Evolutionary conservation across 2,888 invertebrate genomes (phyloP).

Genomic region (Nemurella pictetii): DNA sequence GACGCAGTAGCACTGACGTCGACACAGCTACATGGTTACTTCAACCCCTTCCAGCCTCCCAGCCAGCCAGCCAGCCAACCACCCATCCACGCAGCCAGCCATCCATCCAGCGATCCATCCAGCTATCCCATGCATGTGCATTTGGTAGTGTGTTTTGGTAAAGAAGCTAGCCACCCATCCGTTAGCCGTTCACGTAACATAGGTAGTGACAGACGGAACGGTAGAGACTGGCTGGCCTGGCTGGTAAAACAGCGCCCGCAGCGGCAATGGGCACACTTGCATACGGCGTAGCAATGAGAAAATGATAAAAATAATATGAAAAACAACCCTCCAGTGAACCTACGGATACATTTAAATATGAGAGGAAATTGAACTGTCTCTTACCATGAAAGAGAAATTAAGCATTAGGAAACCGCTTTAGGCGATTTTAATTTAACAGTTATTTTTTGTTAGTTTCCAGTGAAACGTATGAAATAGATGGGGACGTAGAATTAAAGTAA

Average conservation of each 20-base stretch:
- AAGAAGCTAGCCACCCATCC: neutral
- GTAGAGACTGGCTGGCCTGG: neutral
- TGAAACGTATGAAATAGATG: neutral
- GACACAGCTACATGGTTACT: neutral
- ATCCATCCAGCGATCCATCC: neutral
- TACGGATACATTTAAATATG: slow-evolving; percentile 25
- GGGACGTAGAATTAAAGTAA: neutral
- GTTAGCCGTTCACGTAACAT: neutral
- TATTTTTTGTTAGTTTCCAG: slow-evolving; percentile 26
- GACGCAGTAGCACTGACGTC: neutral
- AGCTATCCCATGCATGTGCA: neutral
- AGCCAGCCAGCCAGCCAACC: neutral
- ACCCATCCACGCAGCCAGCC: neutral
- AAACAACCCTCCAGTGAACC: slow-evolving; percentile 11
- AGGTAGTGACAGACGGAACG: slow-evolving; percentile 10
- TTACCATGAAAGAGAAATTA: slow-evolving; percentile 24
- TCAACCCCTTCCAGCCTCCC: neutral
- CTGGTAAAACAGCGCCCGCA: neutral
- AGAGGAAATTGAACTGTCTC: slow-evolving; percentile 23
- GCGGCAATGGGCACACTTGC: neutral
- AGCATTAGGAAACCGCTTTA: slow-evolving; percentile 11
- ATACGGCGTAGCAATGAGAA: neutral
- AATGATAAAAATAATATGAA: slow-evolving; percentile 18
- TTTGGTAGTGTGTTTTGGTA: slow-evolving; percentile 8
- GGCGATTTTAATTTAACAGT: slow-evolving; percentile 8